These are phyloP conservation scores for Amia ocellicauda DNA, from an alignment of 2,113 vertebrate species.

Conservation along the genomic window DNA sequence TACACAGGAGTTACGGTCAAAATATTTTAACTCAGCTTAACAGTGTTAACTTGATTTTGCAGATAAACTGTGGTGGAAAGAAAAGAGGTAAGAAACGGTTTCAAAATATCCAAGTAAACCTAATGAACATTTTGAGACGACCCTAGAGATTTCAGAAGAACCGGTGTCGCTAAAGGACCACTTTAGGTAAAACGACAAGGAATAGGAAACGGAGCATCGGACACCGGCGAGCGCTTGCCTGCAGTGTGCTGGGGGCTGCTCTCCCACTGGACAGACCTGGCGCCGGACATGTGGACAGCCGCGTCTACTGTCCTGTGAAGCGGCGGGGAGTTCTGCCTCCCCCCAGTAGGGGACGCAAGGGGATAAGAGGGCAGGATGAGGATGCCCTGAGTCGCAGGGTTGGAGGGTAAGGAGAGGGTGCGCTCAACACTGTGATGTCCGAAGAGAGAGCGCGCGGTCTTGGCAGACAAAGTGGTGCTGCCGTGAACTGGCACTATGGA, in stretches of 20 bases:
- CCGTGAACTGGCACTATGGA: conserved; percentile 36
- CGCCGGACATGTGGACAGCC: conserved; percentile 74
- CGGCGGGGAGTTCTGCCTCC: conserved; percentile 61
- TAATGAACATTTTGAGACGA: too few relatives aligned
- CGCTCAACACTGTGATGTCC: conserved; percentile 65
- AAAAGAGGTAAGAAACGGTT: too few relatives aligned
- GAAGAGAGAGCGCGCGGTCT: conserved; percentile 53
- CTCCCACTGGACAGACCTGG: conserved; percentile 81
- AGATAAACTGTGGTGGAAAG: too few relatives aligned
- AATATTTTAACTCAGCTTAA: too few relatives aligned
- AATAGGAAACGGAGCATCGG: not conserved
- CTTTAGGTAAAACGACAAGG: too few relatives aligned
- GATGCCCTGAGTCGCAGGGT: conserved; percentile 53
- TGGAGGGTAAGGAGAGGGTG: conserved; percentile 53
- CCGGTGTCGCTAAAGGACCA: too few relatives aligned
- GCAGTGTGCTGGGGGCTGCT: conserved; percentile 47
- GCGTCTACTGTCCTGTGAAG: conserved; percentile 60
- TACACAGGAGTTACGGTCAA: not conserved
- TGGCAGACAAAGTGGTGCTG: conserved; percentile 57
- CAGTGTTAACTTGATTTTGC: too few relatives aligned
- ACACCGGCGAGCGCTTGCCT: conserved; percentile 39
- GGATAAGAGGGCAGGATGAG: conserved; percentile 80
- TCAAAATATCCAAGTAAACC: too few relatives aligned
- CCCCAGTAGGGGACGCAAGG: conserved; percentile 62
- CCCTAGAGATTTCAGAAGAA: too few relatives aligned